A percentile compares a stretch with the other conserved stretches of the same genome.
Evolutionary conservation across 2,888 invertebrate species (phyloP).

Genomic region (Cataglyphis livida): DNA sequence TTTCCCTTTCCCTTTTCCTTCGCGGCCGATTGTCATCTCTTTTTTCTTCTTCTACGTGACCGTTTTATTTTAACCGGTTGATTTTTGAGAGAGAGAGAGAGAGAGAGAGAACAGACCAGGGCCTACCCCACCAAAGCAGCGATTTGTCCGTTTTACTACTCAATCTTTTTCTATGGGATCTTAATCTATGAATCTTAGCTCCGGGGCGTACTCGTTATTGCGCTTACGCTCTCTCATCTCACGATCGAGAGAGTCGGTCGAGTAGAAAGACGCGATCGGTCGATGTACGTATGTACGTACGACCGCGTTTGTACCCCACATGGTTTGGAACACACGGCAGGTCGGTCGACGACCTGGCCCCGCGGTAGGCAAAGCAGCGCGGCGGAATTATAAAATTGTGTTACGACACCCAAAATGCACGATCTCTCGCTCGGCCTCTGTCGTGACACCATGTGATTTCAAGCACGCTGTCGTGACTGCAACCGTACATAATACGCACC

Average conservation of each 20-base stretch:
- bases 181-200: slow-evolving; percentile 6
- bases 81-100: slow-evolving; percentile 60
- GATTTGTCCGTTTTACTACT: slow-evolving; percentile 69
- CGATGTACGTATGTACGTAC: slow-evolving; percentile 45
- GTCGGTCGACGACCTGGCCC: slow-evolving; percentile 61
- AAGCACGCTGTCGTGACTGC: neutral
- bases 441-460: neutral
- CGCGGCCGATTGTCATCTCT: neutral
- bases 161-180: neutral
- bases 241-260: slow-evolving; percentile 47
- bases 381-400: slow-evolving; percentile 78
- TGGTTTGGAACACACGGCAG: slow-evolving; percentile 44
- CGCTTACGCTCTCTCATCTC: slow-evolving; percentile 56
- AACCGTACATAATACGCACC: neutral
- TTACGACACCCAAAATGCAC: slow-evolving; percentile 71
- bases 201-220: slow-evolving; percentile 52
- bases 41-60: neutral
- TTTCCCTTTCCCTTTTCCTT: neutral
- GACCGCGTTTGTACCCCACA: slow-evolving; percentile 59
- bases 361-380: slow-evolving; percentile 54
- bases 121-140: slow-evolving; percentile 78
- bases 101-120: slow-evolving; percentile 64
- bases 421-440: neutral
- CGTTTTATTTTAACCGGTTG: slow-evolving; percentile 42
- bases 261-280: slow-evolving; percentile 41